Evolutionary conservation across 2,113 vertebrate species (phyloP).

Genomic region (Bubo blakistoni): DNA sequence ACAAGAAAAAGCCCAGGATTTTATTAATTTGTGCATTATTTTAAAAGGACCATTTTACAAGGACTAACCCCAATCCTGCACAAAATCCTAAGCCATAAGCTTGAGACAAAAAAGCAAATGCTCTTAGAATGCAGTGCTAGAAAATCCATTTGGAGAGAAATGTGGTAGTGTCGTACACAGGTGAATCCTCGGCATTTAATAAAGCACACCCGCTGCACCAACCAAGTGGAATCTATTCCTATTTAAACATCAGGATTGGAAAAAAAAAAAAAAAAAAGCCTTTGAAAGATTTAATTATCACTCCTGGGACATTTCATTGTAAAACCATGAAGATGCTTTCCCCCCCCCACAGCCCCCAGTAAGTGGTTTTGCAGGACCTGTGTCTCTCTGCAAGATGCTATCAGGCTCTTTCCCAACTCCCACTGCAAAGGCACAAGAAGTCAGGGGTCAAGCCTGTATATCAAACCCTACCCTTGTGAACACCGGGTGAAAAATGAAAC

Average conservation of each 20-base stretch:
- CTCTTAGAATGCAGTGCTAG: background rate
- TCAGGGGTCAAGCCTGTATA: background rate
- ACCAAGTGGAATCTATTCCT: background rate
- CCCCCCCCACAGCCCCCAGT: fast-evolving
- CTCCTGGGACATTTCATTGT: background rate
- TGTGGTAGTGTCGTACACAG: background rate
- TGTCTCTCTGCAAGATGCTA: background rate
- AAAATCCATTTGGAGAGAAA: slow-evolving; percentile 31
- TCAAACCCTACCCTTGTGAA: background rate
- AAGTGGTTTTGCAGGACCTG: background rate
- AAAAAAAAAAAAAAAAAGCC: background rate
- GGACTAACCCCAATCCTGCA: slow-evolving; percentile 52
- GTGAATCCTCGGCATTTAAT: slow-evolving; percentile 21
- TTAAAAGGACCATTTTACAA: slow-evolving; percentile 15
- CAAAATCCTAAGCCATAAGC: slow-evolving; percentile 50
- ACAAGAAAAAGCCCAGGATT: slow-evolving; percentile 18
- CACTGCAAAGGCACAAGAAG: background rate
- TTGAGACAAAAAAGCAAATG: slow-evolving; percentile 59
- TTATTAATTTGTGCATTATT: slow-evolving; percentile 36
- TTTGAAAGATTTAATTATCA: background rate
- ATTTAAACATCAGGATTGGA: background rate
- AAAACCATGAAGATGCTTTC: background rate
- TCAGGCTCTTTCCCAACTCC: background rate
- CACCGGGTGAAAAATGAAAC: background rate
- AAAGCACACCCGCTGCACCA: background rate